Percentiles rank a stretch among this genome's conserved stretches.
These are phyloP conservation scores for Marronus borbonicus DNA, from an alignment of 2,888 invertebrate genomes.

Conservation along the genomic window DNA sequence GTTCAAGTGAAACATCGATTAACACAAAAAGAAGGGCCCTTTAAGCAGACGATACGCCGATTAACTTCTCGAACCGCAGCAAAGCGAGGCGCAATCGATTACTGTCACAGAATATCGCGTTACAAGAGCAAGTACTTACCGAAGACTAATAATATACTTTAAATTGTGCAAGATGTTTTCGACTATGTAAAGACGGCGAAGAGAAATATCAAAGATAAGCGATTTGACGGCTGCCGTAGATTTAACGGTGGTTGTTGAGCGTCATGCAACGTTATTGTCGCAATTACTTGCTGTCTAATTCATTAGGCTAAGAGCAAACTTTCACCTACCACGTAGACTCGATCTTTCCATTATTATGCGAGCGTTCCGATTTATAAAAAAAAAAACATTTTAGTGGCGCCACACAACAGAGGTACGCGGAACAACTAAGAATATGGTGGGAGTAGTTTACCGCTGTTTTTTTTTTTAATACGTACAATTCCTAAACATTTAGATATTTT, in stretches of 20 bases:
- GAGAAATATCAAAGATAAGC: slow-evolving; percentile 24
- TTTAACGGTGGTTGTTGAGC: slow-evolving; percentile 2
- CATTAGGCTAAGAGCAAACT: slow-evolving; percentile 8
- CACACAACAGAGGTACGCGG: background rate
- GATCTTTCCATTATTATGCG: background rate
- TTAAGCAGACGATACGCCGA: slow-evolving; percentile 10
- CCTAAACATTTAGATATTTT: too few species aligned
- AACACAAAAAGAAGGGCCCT: background rate
- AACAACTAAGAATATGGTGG: background rate
- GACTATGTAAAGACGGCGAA: background rate
- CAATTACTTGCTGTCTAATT: slow-evolving; percentile 3
- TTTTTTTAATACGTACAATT: too few species aligned
- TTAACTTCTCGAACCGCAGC: slow-evolving; percentile 10
- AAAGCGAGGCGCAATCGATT: slow-evolving; percentile 24
- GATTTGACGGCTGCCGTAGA: slow-evolving; percentile 20
- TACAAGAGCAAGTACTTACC: slow-evolving; percentile 23
- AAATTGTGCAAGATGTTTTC: slow-evolving; percentile 31
- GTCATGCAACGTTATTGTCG: slow-evolving; percentile 13
- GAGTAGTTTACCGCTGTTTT: background rate
- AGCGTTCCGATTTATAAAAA: background rate
- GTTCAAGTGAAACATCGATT: too few species aligned
- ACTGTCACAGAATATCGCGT: slow-evolving; percentile 14
- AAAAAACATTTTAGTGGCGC: slow-evolving; percentile 2
- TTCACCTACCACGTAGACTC: background rate
- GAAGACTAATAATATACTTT: slow-evolving; percentile 30